A percentile compares a stretch with the other conserved stretches of the same genome.
Evolutionary conservation across 2,113 vertebrate genomes (phyloP).

Genomic region (Delphinus delphis): DNA sequence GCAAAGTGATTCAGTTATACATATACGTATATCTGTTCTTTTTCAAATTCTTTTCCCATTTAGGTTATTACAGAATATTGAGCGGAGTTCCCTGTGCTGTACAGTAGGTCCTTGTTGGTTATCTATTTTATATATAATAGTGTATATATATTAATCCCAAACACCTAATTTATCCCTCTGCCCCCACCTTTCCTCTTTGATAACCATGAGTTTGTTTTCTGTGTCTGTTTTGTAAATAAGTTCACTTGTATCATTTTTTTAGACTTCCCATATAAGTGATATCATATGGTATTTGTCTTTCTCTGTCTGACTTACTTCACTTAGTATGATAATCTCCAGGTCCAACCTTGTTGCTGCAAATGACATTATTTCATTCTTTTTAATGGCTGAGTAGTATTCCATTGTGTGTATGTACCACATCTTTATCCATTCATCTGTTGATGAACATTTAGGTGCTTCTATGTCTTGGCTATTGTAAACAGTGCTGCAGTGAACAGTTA

Average conservation of each 20-base stretch:
- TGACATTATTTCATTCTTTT: not conserved
- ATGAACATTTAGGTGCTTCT: not conserved
- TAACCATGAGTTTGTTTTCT: not conserved
- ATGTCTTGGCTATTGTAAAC: not conserved
- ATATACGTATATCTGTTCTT: not conserved
- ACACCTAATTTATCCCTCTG: not conserved
- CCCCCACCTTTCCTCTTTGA: not conserved
- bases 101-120: not conserved
- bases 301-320: not conserved
- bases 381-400: not conserved
- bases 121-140: not conserved
- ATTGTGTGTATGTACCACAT: not conserved
- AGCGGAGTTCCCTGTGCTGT: not conserved
- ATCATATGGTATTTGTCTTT: not conserved
- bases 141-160: not conserved
- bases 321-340: not conserved
- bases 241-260: not conserved
- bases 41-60: not conserved
- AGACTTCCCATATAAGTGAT: not conserved
- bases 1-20: not conserved
- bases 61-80: not conserved
- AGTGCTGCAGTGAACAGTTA: rapidly evolving
- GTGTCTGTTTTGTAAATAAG: not conserved
- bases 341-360: not conserved
- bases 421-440: not conserved